Percentiles rank a stretch among this genome's conserved stretches.
These are phyloP conservation scores for Mellilla xanthometata DNA, from an alignment of 2,888 invertebrate genomes.

Conservation along the genomic window DNA sequence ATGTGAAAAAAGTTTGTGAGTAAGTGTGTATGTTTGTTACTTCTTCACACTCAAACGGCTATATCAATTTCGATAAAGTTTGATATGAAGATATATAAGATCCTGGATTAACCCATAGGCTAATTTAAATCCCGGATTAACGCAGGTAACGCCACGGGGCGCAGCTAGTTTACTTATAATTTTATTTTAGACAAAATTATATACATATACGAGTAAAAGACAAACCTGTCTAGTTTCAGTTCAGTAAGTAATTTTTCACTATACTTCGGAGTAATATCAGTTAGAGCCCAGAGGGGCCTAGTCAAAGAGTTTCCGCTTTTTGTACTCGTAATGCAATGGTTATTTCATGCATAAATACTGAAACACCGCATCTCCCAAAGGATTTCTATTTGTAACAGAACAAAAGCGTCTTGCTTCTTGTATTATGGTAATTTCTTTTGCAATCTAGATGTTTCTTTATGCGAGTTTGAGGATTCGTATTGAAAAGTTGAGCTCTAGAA, in stretches of 20 bases:
- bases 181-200: too few species aligned
- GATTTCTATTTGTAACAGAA: slow-evolving; percentile 5
- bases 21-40: too few species aligned
- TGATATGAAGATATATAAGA: too few species aligned
- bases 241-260: background rate
- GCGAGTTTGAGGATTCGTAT: background rate
- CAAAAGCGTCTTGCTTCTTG: slow-evolving; percentile 5
- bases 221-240: background rate
- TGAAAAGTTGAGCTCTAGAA: too few species aligned
- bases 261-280: background rate
- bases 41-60: too few species aligned
- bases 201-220: background rate
- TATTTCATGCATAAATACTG: slow-evolving; percentile 16
- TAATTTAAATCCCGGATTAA: too few species aligned
- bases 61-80: too few species aligned
- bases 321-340: too few species aligned
- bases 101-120: too few species aligned
- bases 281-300: slow-evolving; percentile 3
- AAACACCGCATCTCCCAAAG: slow-evolving; percentile 5
- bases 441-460: background rate
- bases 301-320: slow-evolving; percentile 12
- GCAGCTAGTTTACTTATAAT: too few species aligned
- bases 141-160: too few species aligned
- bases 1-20: too few species aligned
- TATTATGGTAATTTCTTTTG: slow-evolving; percentile 4